Percentiles rank a stretch among this genome's conserved stretches.
These are phyloP conservation scores for Acleris laterana DNA, from an alignment of 2,888 invertebrate genomes.

Conservation along the genomic window DNA sequence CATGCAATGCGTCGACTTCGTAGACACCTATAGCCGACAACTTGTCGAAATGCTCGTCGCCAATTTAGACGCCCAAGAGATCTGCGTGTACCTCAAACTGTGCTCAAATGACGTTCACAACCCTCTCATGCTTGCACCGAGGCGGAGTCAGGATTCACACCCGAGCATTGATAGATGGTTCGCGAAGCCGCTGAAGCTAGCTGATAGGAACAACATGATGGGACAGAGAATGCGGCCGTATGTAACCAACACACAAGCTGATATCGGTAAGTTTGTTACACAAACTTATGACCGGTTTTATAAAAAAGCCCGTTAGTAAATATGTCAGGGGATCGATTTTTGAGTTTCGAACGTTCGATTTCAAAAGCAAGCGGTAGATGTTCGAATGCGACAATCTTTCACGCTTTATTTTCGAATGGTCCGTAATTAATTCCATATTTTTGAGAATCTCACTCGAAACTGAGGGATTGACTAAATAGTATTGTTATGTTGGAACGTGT, in stretches of 20 bases:
- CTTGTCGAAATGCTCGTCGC: constrained; percentile 91
- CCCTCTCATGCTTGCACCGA: constrained; percentile 58
- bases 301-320: too few species aligned
- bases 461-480: too few species aligned
- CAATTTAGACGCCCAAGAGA: constrained; percentile 87
- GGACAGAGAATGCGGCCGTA: constrained; percentile 61
- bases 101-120: constrained; percentile 82
- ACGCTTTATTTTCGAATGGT: too few species aligned
- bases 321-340: too few species aligned
- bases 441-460: too few species aligned
- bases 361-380: too few species aligned
- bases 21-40: constrained; percentile 90
- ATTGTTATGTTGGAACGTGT: too few species aligned
- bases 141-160: not conserved
- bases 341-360: too few species aligned
- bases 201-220: constrained; percentile 69
- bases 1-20: constrained; percentile 89
- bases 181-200: constrained; percentile 63
- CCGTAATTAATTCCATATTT: too few species aligned
- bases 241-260: constrained; percentile 35
- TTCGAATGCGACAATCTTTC: too few species aligned
- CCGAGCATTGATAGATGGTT: constrained; percentile 65
- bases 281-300: too few species aligned
- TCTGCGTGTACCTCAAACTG: constrained; percentile 90
- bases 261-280: constrained; percentile 69